Evolutionary conservation across 2,113 vertebrate species (phyloP).

Genomic region (Eublepharis macularius): DNA sequence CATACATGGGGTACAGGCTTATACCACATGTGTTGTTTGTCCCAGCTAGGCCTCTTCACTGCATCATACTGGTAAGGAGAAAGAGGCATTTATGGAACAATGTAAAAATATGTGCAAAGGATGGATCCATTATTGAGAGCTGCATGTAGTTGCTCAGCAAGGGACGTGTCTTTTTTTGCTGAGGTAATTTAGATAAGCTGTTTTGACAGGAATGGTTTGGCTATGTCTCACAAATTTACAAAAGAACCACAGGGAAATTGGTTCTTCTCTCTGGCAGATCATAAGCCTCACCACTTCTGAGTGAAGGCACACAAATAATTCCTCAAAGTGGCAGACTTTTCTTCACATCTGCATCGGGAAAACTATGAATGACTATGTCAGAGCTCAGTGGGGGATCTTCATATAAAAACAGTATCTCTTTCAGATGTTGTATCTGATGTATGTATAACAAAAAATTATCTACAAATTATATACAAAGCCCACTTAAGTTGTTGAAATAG

Average conservation of each 20-base stretch:
- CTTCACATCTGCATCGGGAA: slow-evolving; percentile 15
- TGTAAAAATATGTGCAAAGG: background rate
- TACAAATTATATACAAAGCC: background rate
- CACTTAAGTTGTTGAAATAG: background rate
- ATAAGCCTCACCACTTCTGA: background rate
- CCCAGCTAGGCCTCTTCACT: background rate
- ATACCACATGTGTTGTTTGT: background rate
- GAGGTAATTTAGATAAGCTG: background rate
- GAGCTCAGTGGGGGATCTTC: background rate
- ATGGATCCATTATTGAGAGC: background rate
- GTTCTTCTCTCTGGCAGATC: background rate
- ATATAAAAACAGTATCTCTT: background rate
- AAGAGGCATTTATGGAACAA: background rate
- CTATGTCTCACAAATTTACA: background rate
- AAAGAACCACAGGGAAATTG: background rate
- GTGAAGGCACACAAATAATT: background rate
- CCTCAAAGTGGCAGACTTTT: background rate
- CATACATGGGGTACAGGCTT: background rate
- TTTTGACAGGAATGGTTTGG: background rate
- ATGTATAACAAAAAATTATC: background rate
- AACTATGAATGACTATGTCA: accelerated
- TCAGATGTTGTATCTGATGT: no score
- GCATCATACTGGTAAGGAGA: background rate
- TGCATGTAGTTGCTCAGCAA: background rate
- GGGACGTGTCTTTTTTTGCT: background rate